phyloP scores from a whole-genome alignment of 2,113 vertebrate species.

The Nestor notabilis region DNA sequence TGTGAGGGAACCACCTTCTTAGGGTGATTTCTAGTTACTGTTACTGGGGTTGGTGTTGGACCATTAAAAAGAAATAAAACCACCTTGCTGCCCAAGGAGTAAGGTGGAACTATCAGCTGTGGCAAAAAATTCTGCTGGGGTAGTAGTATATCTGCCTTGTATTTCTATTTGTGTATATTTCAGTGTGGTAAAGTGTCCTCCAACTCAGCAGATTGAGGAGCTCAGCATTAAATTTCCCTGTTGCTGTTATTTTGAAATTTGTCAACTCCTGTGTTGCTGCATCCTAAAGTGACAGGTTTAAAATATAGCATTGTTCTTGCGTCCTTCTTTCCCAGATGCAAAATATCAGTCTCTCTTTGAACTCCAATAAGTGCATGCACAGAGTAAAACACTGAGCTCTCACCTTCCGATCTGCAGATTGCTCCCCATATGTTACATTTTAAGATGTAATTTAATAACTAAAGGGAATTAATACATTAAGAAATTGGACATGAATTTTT shows the following conservation, averaged over 20 bases:
- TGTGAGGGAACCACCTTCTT: not conserved
- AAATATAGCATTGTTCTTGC: not conserved
- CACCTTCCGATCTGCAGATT: slow-evolving; percentile 21
- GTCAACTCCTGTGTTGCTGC: not conserved
- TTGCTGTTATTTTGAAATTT: slow-evolving; percentile 9
- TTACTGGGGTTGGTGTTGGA: not conserved
- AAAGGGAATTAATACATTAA: slow-evolving; percentile 9
- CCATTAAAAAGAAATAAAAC: not conserved
- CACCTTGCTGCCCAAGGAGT: not conserved
- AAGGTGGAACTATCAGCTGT: not conserved
- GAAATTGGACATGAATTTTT: not conserved
- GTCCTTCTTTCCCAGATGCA: slow-evolving; percentile 22
- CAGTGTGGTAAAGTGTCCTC: not conserved
- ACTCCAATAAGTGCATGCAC: not conserved
- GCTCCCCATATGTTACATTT: slow-evolving; percentile 30
- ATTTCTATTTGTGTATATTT: not conserved
- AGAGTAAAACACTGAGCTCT: slow-evolving; percentile 13
- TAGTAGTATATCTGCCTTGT: not conserved
- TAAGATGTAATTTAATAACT: slow-evolving; percentile 11
- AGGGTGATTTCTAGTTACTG: not conserved
- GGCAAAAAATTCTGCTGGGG: not conserved
- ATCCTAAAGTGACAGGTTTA: not conserved
- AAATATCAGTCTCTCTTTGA: not conserved
- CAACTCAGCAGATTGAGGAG: not conserved
- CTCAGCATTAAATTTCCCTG: not conserved